Conservation (phyloP, 2,797 vertebrate genomes). For the Parauchenoglanis ngamensis region DNA sequence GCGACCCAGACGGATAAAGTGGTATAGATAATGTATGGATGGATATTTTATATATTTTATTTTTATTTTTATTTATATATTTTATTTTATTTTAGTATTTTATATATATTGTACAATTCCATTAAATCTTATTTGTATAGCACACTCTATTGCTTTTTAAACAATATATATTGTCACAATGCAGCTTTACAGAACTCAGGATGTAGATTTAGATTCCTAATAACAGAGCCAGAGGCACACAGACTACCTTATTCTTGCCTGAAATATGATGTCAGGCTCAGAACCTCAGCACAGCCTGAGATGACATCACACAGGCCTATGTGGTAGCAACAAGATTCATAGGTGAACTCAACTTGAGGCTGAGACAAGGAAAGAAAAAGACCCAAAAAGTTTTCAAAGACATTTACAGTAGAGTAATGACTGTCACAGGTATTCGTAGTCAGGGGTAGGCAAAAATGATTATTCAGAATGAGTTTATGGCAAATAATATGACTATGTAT, state of each 20-base stretch:
- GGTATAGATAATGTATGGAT: too few relatives aligned
- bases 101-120: too few relatives aligned
- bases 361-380: constrained; percentile 39
- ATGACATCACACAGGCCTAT: constrained; percentile 42
- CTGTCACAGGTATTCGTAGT: constrained; percentile 17
- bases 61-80: too few relatives aligned
- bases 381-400: constrained; percentile 6
- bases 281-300: constrained; percentile 35
- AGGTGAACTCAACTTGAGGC: constrained; percentile 33
- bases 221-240: neutral
- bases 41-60: too few relatives aligned
- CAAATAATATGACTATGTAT: neutral
- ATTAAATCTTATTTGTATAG: neutral
- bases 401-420: neutral
- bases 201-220: neutral
- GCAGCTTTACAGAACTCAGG: neutral
- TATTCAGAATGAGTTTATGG: neutral
- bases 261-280: constrained; percentile 42
- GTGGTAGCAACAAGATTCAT: constrained; percentile 48
- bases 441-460: neutral
- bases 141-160: neutral
- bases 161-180: neutral
- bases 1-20: too few relatives aligned
- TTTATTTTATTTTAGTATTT: neutral
- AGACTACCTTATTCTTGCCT: constrained; percentile 37